phyloP scores from a whole-genome alignment of 2,888 invertebrate genomes.

The Flexamia atlantica region DNA sequence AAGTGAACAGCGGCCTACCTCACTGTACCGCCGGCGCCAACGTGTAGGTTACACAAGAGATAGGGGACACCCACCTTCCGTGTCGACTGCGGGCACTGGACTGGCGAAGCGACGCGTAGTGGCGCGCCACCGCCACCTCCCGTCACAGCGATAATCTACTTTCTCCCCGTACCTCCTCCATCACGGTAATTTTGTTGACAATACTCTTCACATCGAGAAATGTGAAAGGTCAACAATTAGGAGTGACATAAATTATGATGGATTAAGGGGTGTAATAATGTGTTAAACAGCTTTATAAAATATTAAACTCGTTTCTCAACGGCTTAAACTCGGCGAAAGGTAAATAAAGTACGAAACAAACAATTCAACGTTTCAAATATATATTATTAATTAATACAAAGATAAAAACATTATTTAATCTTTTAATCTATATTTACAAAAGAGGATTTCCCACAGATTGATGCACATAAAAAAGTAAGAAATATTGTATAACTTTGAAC shows the following conservation, averaged over 20 bases:
- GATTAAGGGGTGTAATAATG: not conserved
- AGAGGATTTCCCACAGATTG: too few relatives aligned
- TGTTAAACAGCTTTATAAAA: too few relatives aligned
- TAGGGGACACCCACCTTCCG: not conserved
- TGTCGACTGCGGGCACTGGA: conserved; percentile 18
- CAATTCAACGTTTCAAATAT: too few relatives aligned
- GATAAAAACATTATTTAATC: too few relatives aligned
- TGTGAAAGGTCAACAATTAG: conserved; percentile 8
- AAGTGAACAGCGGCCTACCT: not conserved
- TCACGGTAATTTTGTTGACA: conserved; percentile 9
- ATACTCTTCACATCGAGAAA: not conserved
- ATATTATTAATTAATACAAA: too few relatives aligned
- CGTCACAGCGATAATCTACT: conserved; percentile 12
- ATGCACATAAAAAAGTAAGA: too few relatives aligned
- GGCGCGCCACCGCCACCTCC: conserved; percentile 28
- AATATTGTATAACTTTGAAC: too few relatives aligned
- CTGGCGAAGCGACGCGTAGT: conserved; percentile 3
- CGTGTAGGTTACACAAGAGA: not conserved
- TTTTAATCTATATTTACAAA: too few relatives aligned
- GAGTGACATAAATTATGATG: not conserved
- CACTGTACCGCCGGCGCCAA: not conserved
- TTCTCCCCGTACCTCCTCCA: not conserved
- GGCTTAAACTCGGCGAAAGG: too few relatives aligned
- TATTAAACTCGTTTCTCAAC: too few relatives aligned
- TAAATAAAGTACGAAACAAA: too few relatives aligned